Base-by-base conservation (phyloP, 2,888 invertebrate species). In the Embidobia sp. region DNA sequence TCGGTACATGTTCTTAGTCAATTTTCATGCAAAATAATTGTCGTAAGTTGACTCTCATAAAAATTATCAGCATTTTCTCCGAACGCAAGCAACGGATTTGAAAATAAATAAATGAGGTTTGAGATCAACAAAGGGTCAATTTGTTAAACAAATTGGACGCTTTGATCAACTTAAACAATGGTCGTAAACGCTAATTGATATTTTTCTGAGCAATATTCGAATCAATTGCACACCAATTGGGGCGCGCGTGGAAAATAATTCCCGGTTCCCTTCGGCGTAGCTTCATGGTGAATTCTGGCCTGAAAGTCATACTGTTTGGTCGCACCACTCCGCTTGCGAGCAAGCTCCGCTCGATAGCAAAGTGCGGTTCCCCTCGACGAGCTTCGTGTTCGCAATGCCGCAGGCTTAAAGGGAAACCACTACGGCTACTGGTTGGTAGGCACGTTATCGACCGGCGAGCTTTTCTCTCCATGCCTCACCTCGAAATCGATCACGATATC, bases 351-450 rank as follows among this genome's bases (percentile, higher is more conserved):
- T 88, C 88, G 86, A 87, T 87, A 87, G 85, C 85, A 82, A 86
- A 86, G 85, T 85, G 85, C 84, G 85, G 83, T 86, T 85, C 84
- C 85, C 85, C 87, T 85, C 85, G 84, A 83, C 84, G 81, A 85
- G 87, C 87, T 87, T 85, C 86, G 83, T 84, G 84, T 85, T 86
- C 85, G 85, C 85, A 84, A 82, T 83, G 84, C 85, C 82, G 86
- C 84, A 85, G 81, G 85, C 85, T 88, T 88, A 88, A 88, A 88
- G 88, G 84, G 86, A 87, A 88, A 84, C 85, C 82, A 67, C 64
- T 63, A 67, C 49, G 40, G 63, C 67, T 48, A 63, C 55, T 61
- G 64, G 75, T 69, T 75, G 69, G 79, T 80, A 81, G 79, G 77
- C 77, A 73, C 73, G 70, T 79, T 83, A 83, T 83, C 81, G 80